These are phyloP conservation scores for Melinaea menophilus DNA, from an alignment of 2,888 invertebrate genomes.

Conservation along the genomic window DNA sequence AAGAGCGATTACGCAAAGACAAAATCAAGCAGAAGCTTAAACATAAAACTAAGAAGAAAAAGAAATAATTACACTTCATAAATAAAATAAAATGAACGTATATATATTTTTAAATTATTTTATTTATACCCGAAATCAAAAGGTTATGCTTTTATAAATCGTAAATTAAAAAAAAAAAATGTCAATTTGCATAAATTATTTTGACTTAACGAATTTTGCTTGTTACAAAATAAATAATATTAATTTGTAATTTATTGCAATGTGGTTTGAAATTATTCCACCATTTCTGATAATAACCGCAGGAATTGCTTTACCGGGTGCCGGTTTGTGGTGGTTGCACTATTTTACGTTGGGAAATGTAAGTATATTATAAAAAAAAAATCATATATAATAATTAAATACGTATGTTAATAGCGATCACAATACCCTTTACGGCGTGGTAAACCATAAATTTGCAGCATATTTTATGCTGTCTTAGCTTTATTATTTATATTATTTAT, in stretches of 20 bases:
- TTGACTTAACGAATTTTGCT: background rate
- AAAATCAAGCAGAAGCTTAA: slow-evolving; percentile 78
- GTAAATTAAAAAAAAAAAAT: background rate
- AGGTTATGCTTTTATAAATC: background rate
- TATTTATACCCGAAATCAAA: background rate
- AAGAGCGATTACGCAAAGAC: slow-evolving; percentile 82
- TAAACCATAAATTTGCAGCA: no score
- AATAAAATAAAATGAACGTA: slow-evolving; percentile 5
- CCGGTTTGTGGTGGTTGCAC: slow-evolving; percentile 25
- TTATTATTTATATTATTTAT: no score
- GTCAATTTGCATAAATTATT: background rate
- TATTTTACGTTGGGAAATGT: slow-evolving; percentile 24
- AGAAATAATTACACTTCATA: slow-evolving; percentile 39
- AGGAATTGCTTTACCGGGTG: slow-evolving; percentile 19
- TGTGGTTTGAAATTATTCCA: slow-evolving; percentile 26
- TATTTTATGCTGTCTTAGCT: no score
- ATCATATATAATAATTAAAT: background rate
- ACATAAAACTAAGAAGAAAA: slow-evolving; percentile 63
- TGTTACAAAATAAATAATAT: no score
- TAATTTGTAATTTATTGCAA: background rate
- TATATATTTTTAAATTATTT: background rate
- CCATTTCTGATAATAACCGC: slow-evolving; percentile 12
- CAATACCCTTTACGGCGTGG: no score
- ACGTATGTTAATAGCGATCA: no score
- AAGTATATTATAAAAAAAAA: slow-evolving; percentile 6